A percentile compares a stretch with the other conserved stretches of the same genome.
These are phyloP conservation scores for Dermatophagoides farinae DNA, from an alignment of 1,140 invertebrate species.

Conservation along the genomic window DNA sequence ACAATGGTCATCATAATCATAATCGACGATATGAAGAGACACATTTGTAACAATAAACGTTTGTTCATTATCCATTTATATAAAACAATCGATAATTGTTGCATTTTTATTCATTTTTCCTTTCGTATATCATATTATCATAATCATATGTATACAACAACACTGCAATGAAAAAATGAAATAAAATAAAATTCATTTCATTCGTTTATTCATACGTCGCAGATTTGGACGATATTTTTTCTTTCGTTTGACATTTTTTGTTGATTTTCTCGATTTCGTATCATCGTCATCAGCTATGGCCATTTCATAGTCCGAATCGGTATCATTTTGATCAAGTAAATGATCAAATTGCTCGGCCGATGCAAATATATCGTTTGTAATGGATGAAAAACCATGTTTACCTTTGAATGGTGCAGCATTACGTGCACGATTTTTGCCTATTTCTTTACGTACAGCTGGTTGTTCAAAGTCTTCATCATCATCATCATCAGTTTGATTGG, in stretches of 20 bases:
- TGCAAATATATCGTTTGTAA: slow-evolving; percentile 8
- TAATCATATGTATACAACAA: background rate
- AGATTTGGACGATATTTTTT: background rate
- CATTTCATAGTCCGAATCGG: slow-evolving; percentile 19
- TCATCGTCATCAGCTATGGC: slow-evolving; percentile 25
- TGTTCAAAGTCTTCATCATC: slow-evolving; percentile 23
- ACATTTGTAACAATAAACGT: background rate
- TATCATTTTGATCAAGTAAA: slow-evolving; percentile 21
- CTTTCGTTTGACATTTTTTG: background rate
- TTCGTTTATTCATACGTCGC: background rate
- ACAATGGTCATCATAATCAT: background rate
- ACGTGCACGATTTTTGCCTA: slow-evolving; percentile 1
- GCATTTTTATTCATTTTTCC: background rate
- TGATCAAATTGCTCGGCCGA: slow-evolving; percentile 18
- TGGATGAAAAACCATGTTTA: slow-evolving; percentile 9
- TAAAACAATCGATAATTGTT: background rate
- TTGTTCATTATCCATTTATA: background rate
- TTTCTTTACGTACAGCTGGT: slow-evolving; percentile 9
- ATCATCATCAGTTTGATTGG: slow-evolving; percentile 20
- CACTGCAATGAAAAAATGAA: background rate
- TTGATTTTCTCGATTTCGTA: slow-evolving; percentile 7
- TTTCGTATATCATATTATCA: background rate
- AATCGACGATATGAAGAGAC: background rate
- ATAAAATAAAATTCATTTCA: background rate
- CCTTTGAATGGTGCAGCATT: slow-evolving; percentile 8